These are phyloP conservation scores for Pecten maximus DNA, from an alignment of 2,888 invertebrate species.

Conservation along the genomic window DNA sequence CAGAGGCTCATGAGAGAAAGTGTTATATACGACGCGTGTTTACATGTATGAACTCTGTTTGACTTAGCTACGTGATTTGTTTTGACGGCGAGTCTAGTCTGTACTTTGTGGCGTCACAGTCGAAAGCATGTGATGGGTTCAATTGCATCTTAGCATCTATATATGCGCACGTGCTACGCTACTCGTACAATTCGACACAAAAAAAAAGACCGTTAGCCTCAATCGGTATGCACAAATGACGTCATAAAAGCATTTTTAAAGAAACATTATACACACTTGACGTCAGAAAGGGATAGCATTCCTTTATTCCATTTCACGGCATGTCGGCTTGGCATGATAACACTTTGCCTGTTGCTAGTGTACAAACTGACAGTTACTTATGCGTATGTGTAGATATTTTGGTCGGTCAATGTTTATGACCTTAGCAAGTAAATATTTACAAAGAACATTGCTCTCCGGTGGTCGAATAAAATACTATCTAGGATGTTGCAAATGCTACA, in stretches of 20 bases:
- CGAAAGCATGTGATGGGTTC: background rate
- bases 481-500: too few relatives aligned
- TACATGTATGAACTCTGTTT: background rate
- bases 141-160: background rate
- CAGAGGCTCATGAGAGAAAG: too few relatives aligned
- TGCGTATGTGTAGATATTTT: background rate
- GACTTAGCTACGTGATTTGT: background rate
- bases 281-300: background rate
- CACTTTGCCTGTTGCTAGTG: background rate
- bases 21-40: too few relatives aligned
- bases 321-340: background rate
- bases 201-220: background rate
- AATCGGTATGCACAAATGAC: background rate
- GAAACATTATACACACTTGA: background rate
- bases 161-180: background rate
- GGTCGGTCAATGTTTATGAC: background rate
- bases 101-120: background rate
- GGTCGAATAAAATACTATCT: too few relatives aligned
- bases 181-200: background rate
- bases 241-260: background rate
- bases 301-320: background rate
- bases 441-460: background rate
- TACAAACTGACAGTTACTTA: background rate
- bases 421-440: conserved; percentile 1
- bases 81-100: background rate